A percentile compares a stretch with the other conserved stretches of the same genome.
phyloP scores from a whole-genome alignment of 2,797 vertebrate species.

The Melanotaenia boesemani region DNA sequence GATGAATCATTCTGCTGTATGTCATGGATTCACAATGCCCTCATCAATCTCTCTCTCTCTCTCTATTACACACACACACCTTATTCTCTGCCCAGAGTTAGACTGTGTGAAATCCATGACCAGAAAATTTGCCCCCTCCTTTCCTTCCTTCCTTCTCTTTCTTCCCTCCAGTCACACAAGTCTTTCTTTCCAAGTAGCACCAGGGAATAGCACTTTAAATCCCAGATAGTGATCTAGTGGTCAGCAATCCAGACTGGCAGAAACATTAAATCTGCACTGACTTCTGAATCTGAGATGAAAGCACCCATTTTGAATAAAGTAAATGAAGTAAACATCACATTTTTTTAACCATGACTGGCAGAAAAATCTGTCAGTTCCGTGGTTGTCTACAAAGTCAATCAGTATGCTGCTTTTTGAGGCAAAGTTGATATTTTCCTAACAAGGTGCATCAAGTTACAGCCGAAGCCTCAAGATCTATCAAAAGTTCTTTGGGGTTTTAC shows the following conservation, averaged over 20 bases:
- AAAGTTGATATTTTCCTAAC: too few species aligned
- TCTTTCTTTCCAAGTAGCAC: slow-evolving; percentile 56
- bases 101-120: slow-evolving; percentile 78
- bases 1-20: slow-evolving; percentile 42
- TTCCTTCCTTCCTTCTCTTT: slow-evolving; percentile 27
- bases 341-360: not conserved
- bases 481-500: too few species aligned
- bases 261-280: not conserved
- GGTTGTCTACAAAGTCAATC: too few species aligned
- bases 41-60: not conserved
- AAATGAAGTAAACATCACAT: not conserved
- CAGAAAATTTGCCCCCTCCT: slow-evolving; percentile 60
- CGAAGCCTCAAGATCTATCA: too few species aligned
- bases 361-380: not conserved
- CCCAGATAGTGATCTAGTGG: not conserved
- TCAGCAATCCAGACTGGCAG: not conserved
- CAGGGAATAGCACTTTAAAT: slow-evolving; percentile 35
- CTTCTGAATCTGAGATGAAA: not conserved
- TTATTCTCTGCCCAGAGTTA: slow-evolving; percentile 37
- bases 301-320: too few species aligned
- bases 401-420: too few species aligned
- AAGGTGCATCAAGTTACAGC: too few species aligned
- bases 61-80: slow-evolving; percentile 15
- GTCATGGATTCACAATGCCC: slow-evolving; percentile 20
- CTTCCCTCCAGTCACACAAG: slow-evolving; percentile 44